These are phyloP conservation scores for Metalampra italica DNA, from an alignment of 2,888 invertebrate species.

Conservation along the genomic window DNA sequence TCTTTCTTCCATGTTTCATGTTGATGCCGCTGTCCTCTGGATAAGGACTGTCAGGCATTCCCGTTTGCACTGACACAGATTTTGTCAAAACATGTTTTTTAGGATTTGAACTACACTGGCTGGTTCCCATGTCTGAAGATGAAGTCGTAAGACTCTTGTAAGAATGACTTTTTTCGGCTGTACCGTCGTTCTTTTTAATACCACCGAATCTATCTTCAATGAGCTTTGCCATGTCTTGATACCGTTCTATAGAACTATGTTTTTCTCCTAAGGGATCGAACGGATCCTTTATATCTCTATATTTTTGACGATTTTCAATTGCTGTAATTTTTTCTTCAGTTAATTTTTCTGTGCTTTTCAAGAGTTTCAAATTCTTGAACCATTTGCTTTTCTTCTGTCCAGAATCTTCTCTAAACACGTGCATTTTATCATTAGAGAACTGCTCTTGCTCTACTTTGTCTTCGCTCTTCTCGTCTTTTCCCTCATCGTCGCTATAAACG, in stretches of 20 bases:
- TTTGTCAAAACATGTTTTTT: conserved; percentile 72
- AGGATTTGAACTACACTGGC: conserved; percentile 69
- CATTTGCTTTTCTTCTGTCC: conserved; percentile 80
- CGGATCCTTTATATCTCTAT: conserved; percentile 71
- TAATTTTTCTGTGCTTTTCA: conserved; percentile 66
- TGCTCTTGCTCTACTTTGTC: conserved; percentile 59
- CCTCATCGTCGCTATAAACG: conserved; percentile 72
- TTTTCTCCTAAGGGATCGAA: conserved; percentile 81
- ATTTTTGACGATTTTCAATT: conserved; percentile 58
- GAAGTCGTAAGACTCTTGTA: conserved; percentile 69
- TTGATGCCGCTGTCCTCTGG: conserved; percentile 60
- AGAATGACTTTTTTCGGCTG: conserved; percentile 71
- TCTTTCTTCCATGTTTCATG: conserved; percentile 70
- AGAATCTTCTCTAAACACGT: conserved; percentile 70
- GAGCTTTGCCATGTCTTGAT: conserved; percentile 85
- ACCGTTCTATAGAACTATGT: conserved; percentile 83
- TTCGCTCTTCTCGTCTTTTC: conserved; percentile 66
- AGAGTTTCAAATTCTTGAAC: conserved; percentile 80
- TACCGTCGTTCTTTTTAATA: conserved; percentile 59
- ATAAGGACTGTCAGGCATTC: conserved; percentile 66
- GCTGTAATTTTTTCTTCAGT: conserved; percentile 66
- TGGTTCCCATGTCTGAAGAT: conserved; percentile 75
- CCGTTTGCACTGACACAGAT: conserved; percentile 74
- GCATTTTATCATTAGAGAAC: conserved; percentile 70
- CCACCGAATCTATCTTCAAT: conserved; percentile 83